A percentile compares a stretch with the other conserved stretches of the same genome.
These are phyloP conservation scores for Indicator maculatus DNA, from an alignment of 2,113 vertebrate genomes.

Conservation along the genomic window DNA sequence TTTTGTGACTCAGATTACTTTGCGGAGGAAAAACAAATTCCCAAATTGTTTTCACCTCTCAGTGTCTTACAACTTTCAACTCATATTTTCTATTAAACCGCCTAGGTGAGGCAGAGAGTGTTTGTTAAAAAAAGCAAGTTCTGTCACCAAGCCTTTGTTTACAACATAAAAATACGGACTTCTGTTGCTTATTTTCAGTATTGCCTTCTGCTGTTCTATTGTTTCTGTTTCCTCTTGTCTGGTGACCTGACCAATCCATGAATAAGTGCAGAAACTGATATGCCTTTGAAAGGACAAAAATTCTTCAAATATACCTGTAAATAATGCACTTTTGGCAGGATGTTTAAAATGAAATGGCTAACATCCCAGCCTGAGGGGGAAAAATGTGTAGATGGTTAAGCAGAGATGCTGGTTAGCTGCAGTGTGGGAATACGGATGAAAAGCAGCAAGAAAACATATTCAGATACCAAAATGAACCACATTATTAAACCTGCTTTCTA, in stretches of 20 bases:
- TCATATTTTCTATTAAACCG: not conserved
- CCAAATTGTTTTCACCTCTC: accelerated
- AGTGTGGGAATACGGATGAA: not conserved
- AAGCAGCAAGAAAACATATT: not conserved
- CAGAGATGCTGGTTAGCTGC: not conserved
- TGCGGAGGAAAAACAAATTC: not conserved
- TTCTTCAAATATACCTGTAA: not conserved
- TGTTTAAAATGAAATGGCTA: not conserved
- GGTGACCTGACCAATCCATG: not conserved
- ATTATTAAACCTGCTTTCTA: not conserved
- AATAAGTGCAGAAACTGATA: not conserved
- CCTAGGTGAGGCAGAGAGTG: not conserved
- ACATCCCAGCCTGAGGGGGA: not conserved
- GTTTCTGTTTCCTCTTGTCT: not conserved
- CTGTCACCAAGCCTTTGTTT: not conserved
- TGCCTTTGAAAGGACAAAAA: not conserved
- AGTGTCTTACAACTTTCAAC: not conserved
- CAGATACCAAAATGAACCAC: not conserved
- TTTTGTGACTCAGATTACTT: not conserved
- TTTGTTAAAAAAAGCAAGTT: not conserved
- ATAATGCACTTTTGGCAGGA: not conserved
- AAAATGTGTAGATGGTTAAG: not conserved
- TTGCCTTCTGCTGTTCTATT: not conserved
- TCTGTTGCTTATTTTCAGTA: not conserved
- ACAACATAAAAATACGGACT: not conserved